These are phyloP conservation scores for Rhodinocichla rosea DNA, from an alignment of 2,113 vertebrate genomes.

Conservation along the genomic window DNA sequence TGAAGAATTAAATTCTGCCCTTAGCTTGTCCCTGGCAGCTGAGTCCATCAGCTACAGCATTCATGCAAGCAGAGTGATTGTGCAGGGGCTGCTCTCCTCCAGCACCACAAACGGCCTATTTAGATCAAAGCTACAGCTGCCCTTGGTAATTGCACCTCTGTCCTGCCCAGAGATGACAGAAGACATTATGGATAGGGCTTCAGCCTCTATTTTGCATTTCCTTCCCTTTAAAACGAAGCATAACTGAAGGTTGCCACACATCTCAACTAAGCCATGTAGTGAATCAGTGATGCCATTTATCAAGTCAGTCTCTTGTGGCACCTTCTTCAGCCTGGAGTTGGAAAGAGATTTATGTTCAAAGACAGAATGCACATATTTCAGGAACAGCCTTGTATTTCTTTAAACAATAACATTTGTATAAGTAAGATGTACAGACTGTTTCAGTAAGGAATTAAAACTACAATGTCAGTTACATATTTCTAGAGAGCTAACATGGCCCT, in stretches of 20 bases:
- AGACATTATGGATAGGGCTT: background rate
- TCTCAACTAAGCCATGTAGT: background rate
- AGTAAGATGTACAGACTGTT: background rate
- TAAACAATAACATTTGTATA: slow-evolving; percentile 1
- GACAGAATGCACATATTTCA: slow-evolving; percentile 1
- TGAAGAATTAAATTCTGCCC: background rate
- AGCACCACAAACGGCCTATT: background rate
- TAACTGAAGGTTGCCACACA: slow-evolving; percentile 27
- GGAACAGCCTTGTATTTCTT: background rate
- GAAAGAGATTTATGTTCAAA: slow-evolving; percentile 27
- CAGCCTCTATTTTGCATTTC: background rate
- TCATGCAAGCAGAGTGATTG: background rate
- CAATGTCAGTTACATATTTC: background rate
- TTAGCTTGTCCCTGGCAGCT: background rate
- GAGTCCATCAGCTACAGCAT: background rate
- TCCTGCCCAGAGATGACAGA: background rate
- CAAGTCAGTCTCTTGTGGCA: background rate
- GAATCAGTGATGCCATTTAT: slow-evolving; percentile 5
- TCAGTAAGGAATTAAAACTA: background rate
- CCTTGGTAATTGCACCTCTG: background rate
- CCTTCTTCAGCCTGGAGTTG: background rate
- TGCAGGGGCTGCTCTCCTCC: background rate
- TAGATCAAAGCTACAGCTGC: background rate
- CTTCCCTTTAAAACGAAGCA: background rate
- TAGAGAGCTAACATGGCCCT: accelerated